These are phyloP conservation scores for Pantherophis guttatus DNA, from an alignment of 2,113 vertebrate species.

Conservation along the genomic window DNA sequence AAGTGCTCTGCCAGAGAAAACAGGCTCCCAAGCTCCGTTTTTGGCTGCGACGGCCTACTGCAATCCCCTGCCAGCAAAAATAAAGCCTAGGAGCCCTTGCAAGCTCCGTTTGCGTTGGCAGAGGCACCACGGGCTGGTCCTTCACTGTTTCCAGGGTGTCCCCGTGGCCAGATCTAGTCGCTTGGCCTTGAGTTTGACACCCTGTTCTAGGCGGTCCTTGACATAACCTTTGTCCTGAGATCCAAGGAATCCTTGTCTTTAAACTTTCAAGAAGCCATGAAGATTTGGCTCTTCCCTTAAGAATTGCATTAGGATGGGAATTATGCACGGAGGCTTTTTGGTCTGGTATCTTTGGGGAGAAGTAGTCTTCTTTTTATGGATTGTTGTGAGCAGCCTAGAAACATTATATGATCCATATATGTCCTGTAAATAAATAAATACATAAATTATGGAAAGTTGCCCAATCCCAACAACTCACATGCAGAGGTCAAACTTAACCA, in stretches of 20 bases:
- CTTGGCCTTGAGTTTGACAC: too few species aligned
- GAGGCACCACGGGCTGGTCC: too few species aligned
- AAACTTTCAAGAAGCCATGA: background rate
- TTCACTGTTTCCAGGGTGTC: too few species aligned
- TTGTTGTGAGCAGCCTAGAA: background rate
- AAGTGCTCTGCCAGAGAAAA: too few species aligned
- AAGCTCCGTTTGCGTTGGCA: too few species aligned
- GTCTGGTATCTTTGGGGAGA: background rate
- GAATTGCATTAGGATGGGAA: background rate
- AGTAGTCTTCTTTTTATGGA: background rate
- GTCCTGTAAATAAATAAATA: background rate
- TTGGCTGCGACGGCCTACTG: too few species aligned
- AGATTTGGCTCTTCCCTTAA: background rate
- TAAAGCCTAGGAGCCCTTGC: accelerated
- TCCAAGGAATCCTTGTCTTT: background rate
- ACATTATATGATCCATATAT: background rate
- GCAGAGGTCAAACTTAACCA: too few species aligned
- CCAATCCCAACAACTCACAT: too few species aligned
- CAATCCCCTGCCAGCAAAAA: too few species aligned
- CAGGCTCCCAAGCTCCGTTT: too few species aligned
- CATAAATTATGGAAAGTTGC: background rate
- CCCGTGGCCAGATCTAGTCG: too few species aligned
- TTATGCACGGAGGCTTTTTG: background rate
- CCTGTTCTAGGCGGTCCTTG: background rate
- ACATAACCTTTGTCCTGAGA: background rate